Percentiles rank a stretch among this genome's conserved stretches.
Evolutionary conservation across 2,113 vertebrate genomes (phyloP).

Genomic region (Bubo bubo): DNA sequence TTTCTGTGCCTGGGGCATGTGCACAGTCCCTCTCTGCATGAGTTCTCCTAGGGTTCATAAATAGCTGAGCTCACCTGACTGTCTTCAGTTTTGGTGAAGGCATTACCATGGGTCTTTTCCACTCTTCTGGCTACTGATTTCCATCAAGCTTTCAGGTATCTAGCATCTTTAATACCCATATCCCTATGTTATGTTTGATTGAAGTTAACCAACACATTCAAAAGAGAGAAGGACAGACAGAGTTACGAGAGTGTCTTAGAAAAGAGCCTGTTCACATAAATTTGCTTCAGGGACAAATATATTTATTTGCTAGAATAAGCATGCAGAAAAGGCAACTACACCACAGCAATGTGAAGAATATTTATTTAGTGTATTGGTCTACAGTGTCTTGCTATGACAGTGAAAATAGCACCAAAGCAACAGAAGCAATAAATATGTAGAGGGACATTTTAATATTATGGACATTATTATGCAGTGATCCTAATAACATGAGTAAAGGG

Average conservation of each 20-base stretch:
- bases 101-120: neutral
- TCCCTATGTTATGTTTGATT: fast-evolving
- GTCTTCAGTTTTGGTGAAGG: neutral
- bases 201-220: neutral
- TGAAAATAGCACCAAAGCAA: neutral
- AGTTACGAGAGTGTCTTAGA: neutral
- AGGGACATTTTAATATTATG: neutral
- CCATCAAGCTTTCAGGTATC: neutral
- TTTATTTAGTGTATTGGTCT: neutral
- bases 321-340: neutral
- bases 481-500: neutral
- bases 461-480: neutral
- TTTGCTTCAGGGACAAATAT: neutral
- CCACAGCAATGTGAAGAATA: neutral
- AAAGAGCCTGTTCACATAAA: neutral
- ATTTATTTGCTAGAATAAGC: neutral
- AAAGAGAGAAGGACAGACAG: neutral
- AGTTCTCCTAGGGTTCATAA: neutral
- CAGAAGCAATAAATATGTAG: neutral
- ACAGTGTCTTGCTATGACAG: neutral
- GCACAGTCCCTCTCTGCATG: neutral
- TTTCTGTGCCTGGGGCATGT: neutral
- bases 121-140: neutral
- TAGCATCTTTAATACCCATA: neutral
- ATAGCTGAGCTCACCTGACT: neutral